phyloP scores from a whole-genome alignment of 2,113 vertebrate species.

The Crypturellus undulatus region DNA sequence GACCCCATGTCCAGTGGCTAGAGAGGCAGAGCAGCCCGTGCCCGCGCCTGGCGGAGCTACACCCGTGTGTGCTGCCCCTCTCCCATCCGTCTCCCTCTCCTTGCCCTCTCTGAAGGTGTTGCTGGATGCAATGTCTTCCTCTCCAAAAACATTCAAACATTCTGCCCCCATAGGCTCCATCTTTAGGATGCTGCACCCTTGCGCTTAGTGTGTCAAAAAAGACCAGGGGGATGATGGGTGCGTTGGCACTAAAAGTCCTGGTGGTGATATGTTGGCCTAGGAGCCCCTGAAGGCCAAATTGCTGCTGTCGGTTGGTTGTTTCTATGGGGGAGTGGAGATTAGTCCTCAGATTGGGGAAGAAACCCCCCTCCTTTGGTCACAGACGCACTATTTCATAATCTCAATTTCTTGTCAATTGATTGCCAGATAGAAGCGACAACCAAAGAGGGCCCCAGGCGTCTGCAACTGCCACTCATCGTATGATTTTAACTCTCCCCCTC shows the following conservation, averaged over 20 bases:
- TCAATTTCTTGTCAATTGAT: constrained; percentile 79
- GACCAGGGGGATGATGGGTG: background rate
- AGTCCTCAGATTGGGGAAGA: constrained; percentile 45
- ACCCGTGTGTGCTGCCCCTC: background rate
- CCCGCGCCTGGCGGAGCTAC: background rate
- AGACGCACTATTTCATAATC: constrained; percentile 71
- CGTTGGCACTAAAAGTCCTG: background rate
- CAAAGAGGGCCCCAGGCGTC: constrained; percentile 76
- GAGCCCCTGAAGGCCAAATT: background rate
- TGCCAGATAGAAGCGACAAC: constrained; percentile 79
- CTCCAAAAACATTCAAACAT: background rate
- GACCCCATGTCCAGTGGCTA: background rate
- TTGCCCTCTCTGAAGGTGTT: rapidly evolving
- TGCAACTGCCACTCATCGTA: constrained; percentile 75
- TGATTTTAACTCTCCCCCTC: constrained; percentile 77
- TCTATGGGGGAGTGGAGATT: constrained; percentile 38
- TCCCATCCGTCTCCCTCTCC: background rate
- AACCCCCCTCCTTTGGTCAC: constrained; percentile 48
- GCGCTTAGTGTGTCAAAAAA: background rate
- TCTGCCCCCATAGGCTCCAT: background rate
- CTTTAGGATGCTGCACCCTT: background rate
- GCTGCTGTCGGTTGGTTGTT: background rate
- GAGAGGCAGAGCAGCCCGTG: background rate
- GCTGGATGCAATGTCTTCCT: background rate
- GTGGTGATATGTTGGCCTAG: rapidly evolving